Evolutionary conservation across 2,888 invertebrate species (phyloP).

Genomic region (Tachina lurida): DNA sequence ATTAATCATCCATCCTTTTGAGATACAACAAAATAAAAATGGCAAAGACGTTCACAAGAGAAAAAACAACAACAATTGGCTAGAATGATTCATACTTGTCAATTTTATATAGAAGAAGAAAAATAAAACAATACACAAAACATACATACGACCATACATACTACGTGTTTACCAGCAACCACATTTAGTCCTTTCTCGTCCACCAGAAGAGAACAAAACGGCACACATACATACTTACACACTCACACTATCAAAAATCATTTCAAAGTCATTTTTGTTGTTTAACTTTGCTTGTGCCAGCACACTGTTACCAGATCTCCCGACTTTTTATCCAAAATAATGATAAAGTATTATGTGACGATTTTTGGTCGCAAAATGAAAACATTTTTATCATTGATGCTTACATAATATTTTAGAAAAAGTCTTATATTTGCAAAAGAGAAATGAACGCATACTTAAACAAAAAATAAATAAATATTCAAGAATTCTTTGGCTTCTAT

Average conservation of each 20-base stretch:
- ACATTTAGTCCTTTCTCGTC: slow-evolving; percentile 40
- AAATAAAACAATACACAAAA: slow-evolving; percentile 21
- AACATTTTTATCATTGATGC: too few species aligned
- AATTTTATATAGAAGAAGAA: slow-evolving; percentile 30
- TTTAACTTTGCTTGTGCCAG: slow-evolving; percentile 32
- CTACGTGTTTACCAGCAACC: slow-evolving; percentile 25
- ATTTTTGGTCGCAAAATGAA: too few species aligned
- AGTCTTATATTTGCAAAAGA: too few species aligned
- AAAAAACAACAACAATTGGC: slow-evolving; percentile 33
- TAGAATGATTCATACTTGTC: slow-evolving; percentile 68
- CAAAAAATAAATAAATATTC: too few species aligned
- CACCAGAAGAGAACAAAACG: slow-evolving; percentile 8
- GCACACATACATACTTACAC: background rate
- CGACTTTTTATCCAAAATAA: too few species aligned
- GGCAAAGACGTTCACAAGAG: slow-evolving; percentile 13
- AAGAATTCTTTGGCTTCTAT: too few species aligned
- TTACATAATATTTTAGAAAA: too few species aligned
- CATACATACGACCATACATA: background rate
- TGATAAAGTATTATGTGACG: too few species aligned
- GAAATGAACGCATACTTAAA: too few species aligned
- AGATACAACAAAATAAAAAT: slow-evolving; percentile 18
- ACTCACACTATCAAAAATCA: slow-evolving; percentile 49
- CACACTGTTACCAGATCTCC: too few species aligned
- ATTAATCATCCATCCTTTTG: slow-evolving; percentile 64
- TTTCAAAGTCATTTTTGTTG: slow-evolving; percentile 65